These are phyloP conservation scores for Empidonax traillii DNA, from an alignment of 2,113 vertebrate species.

Conservation along the genomic window DNA sequence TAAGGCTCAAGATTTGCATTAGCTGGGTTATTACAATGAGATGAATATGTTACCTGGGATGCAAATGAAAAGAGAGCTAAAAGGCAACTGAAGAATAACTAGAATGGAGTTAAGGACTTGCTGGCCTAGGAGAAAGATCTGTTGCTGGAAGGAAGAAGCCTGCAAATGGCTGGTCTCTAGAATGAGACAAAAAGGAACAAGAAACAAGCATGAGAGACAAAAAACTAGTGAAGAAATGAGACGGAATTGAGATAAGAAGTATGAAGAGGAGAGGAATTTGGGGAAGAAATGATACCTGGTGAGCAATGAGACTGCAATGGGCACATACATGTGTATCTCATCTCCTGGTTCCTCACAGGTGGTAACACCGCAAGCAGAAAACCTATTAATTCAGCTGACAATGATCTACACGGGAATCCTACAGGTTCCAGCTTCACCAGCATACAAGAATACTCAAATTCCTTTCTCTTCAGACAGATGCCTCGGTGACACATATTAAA, in stretches of 20 bases:
- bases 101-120: not conserved
- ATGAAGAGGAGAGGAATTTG: not conserved
- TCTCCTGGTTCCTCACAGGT: not conserved
- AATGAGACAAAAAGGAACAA: not conserved
- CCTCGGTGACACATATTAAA: not conserved
- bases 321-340: accelerated
- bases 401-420: not conserved
- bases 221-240: not conserved
- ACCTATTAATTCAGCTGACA: not conserved
- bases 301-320: not conserved
- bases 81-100: not conserved
- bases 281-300: not conserved
- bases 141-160: not conserved
- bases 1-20: not conserved
- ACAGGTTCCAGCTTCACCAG: not conserved
- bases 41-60: not conserved
- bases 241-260: not conserved
- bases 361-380: not conserved
- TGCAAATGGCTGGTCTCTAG: not conserved
- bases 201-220: not conserved
- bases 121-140: not conserved
- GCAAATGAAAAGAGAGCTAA: not conserved
- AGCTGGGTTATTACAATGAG: not conserved
- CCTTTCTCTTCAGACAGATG: not conserved
- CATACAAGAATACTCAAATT: not conserved